Evolutionary conservation across 2,113 vertebrate species (phyloP).

Genomic region (Atractosteus spatula): DNA sequence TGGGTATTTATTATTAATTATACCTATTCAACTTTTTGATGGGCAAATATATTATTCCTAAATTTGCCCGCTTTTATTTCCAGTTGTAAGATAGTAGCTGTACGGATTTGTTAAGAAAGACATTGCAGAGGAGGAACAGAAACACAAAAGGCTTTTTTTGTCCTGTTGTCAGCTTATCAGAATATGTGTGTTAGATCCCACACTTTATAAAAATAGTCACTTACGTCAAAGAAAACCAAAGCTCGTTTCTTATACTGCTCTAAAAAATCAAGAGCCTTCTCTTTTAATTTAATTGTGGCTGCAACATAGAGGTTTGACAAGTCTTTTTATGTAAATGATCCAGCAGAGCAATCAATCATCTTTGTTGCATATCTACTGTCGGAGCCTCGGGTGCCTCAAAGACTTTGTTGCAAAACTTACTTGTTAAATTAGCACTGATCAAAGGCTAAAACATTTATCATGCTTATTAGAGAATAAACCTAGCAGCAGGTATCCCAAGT

Average conservation of each 20-base stretch:
- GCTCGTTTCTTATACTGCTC: not conserved
- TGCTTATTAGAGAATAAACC: constrained; percentile 86
- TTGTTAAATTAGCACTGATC: constrained; percentile 86
- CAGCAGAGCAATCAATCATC: constrained; percentile 74
- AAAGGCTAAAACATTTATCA: constrained; percentile 87
- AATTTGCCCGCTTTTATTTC: too few species aligned
- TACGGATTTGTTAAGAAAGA: too few species aligned
- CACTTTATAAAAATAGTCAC: not conserved
- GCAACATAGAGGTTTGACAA: constrained; percentile 58
- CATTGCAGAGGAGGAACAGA: not conserved
- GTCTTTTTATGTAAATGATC: constrained; percentile 74
- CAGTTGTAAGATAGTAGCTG: too few species aligned
- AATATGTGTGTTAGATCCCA: too few species aligned
- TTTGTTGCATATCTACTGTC: constrained; percentile 61
- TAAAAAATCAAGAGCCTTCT: constrained; percentile 33
- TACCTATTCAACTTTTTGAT: too few species aligned
- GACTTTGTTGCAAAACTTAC: constrained; percentile 70
- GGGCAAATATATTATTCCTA: too few species aligned
- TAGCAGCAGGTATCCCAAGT: constrained; percentile 85
- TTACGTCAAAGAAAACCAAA: not conserved
- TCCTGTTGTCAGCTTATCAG: too few species aligned
- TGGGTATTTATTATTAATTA: too few species aligned
- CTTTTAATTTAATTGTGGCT: constrained; percentile 70
- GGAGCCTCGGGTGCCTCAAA: constrained; percentile 73
- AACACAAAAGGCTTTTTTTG: too few species aligned